Conservation (phyloP, 2,797 vertebrate genomes). For the Melanogrammus aeglefinus region DNA sequence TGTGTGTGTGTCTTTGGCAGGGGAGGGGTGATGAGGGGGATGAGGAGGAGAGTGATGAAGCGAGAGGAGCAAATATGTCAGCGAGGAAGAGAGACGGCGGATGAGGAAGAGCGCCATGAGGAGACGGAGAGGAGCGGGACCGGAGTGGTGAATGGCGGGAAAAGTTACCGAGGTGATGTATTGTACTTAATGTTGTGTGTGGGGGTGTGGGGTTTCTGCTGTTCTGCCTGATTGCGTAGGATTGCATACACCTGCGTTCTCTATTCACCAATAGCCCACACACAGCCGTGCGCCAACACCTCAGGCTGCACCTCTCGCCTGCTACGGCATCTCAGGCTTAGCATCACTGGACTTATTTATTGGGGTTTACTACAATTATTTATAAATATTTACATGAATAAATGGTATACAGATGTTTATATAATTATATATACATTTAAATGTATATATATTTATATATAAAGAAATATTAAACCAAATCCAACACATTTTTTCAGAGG, state of each 20-base stretch:
- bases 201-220: too few relatives aligned
- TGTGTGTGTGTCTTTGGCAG: not conserved
- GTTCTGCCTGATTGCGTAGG: not conserved
- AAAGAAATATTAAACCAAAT: too few relatives aligned
- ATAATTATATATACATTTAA: too few relatives aligned
- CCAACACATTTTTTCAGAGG: too few relatives aligned
- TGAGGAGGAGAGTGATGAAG: not conserved
- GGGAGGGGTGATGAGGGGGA: not conserved
- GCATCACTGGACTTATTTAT: too few relatives aligned
- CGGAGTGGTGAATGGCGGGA: not conserved
- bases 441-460: too few relatives aligned
- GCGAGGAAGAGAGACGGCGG: not conserved
- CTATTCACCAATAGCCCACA: not conserved
- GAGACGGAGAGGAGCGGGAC: not conserved
- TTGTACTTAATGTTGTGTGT: too few relatives aligned
- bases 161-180: not conserved
- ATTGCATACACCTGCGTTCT: not conserved
- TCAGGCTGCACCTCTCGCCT: not conserved
- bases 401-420: too few relatives aligned
- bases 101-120: not conserved
- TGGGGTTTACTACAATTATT: too few relatives aligned
- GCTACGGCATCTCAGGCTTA: not conserved
- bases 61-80: not conserved
- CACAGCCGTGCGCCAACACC: not conserved
- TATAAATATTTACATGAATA: too few relatives aligned